These are phyloP conservation scores for Nephotettix cincticeps DNA, from an alignment of 1,140 invertebrate species.

Conservation along the genomic window DNA sequence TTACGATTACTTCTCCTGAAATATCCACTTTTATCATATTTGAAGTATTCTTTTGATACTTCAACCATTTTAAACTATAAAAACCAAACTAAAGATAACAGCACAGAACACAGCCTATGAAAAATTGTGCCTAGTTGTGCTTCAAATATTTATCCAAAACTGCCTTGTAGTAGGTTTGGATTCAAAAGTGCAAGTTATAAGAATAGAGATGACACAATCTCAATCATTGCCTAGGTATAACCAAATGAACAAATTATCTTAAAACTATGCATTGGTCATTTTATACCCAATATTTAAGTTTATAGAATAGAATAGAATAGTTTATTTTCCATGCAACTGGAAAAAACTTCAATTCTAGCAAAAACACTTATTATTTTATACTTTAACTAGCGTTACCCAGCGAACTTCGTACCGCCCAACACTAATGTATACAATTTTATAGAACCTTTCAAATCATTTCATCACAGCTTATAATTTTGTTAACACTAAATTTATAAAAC, in stretches of 20 bases:
- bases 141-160: slow-evolving; percentile 11
- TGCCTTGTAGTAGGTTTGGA: slow-evolving; percentile 9
- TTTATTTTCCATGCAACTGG: neutral
- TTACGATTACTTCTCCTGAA: slow-evolving; percentile 1
- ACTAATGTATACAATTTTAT: no score
- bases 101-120: neutral
- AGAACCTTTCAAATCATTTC: no score
- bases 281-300: neutral
- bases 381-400: no score
- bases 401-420: no score
- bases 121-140: slow-evolving; percentile 14
- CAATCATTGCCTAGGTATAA: slow-evolving; percentile 35
- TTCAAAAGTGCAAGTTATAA: slow-evolving; percentile 8
- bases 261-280: neutral
- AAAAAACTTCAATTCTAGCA: slow-evolving; percentile 9
- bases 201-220: slow-evolving; percentile 33
- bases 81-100: slow-evolving; percentile 6
- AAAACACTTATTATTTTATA: neutral
- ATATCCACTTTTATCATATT: neutral
- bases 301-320: neutral
- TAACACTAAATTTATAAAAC: no score
- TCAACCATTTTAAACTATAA: neutral
- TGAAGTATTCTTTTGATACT: slow-evolving; percentile 12
- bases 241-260: slow-evolving; percentile 7
- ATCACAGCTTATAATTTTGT: no score